Evolutionary conservation across 2,888 invertebrate species (phyloP), one percentile per base, ranked within the genome.

Genomic region (Drosophila mayaguana): DNA sequence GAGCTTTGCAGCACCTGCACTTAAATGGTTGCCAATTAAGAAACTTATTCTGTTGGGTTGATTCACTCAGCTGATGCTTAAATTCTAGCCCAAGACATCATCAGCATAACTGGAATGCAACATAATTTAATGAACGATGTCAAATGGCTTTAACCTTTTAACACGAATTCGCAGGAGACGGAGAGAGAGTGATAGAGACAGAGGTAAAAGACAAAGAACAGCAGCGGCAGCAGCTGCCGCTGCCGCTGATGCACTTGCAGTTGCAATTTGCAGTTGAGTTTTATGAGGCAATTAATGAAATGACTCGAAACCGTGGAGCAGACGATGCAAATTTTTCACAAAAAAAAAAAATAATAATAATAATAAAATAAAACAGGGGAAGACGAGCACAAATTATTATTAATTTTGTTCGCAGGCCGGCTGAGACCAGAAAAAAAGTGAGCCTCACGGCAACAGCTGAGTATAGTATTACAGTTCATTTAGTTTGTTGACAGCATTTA

Each of bases 71-170:
- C 45, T 43, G 61, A 46, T 78, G 67, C 72, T 64, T 67, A 25
- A 73, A 67, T 78, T 78, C 57, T 34, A 45, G 70, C 43, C 45
- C n/a, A 50, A 65, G 56, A 25, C 60, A 46, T 20, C 42, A 40
- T n/a, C 42, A 54, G 28, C 36, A 25, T 8, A 45, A 34, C 38
- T 51, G 46, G 72, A 63, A 38, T 78, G 63, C 68, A 32, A 51
- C 68, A 40, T 66, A 77, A 85, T 83, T 85, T 70, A 75, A 75
- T 73, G 62, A 73, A 72, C 75, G 77, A 77, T 81, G 89, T 86
- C 74, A 88, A 86, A 76, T 76, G 68, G 67, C 59, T 83, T 79
- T 69, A 86, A 86, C 89, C 89, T 81, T 72, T 79, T 88, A 54
- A 57, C 76, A 77, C 72, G 62, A 70, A 78, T 78, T 64, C 55